A percentile compares a stretch with the other conserved stretches of the same genome.
Evolutionary conservation across 1,140 invertebrate species (phyloP).

Genomic region (Drosophila tristis): DNA sequence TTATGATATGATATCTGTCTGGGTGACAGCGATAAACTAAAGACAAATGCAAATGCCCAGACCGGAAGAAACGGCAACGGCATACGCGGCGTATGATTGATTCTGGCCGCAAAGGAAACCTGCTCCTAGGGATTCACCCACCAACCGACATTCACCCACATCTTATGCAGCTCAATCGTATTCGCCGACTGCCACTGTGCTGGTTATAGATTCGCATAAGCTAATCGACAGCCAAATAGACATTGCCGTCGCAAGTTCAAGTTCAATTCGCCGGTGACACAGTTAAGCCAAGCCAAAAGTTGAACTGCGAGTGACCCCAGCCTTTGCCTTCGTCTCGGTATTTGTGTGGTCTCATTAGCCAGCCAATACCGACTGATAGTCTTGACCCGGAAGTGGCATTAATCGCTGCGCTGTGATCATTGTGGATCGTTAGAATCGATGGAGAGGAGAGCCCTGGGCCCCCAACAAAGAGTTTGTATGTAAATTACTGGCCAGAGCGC

Average conservation of each 20-base stretch:
- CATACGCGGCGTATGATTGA: slow-evolving; percentile 60
- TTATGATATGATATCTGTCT: slow-evolving; percentile 40
- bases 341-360: slow-evolving; percentile 32
- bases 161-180: slow-evolving; percentile 36
- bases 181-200: slow-evolving; percentile 7
- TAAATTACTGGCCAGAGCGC: slow-evolving; percentile 55
- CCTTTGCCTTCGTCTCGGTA: slow-evolving; percentile 31
- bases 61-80: slow-evolving; percentile 48
- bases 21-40: slow-evolving; percentile 8
- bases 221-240: slow-evolving; percentile 9
- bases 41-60: slow-evolving; percentile 38
- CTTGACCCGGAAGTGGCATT: slow-evolving; percentile 70
- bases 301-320: slow-evolving; percentile 66
- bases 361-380: slow-evolving; percentile 18
- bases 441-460: slow-evolving; percentile 37
- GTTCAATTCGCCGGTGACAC: slow-evolving; percentile 80
- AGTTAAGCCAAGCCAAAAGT: slow-evolving; percentile 44
- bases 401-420: slow-evolving; percentile 29
- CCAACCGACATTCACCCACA: slow-evolving; percentile 38
- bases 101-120: slow-evolving; percentile 33
- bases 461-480: slow-evolving; percentile 60
- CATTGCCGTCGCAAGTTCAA: slow-evolving; percentile 58
- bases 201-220: slow-evolving; percentile 26
- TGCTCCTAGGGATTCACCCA: slow-evolving; percentile 28
- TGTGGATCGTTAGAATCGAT: slow-evolving; percentile 58